A percentile compares a stretch with the other conserved stretches of the same genome.
Evolutionary conservation across 35 echinoderm and acorn worm species (phyloP).

Genomic region (Holothuria glaberrima): DNA sequence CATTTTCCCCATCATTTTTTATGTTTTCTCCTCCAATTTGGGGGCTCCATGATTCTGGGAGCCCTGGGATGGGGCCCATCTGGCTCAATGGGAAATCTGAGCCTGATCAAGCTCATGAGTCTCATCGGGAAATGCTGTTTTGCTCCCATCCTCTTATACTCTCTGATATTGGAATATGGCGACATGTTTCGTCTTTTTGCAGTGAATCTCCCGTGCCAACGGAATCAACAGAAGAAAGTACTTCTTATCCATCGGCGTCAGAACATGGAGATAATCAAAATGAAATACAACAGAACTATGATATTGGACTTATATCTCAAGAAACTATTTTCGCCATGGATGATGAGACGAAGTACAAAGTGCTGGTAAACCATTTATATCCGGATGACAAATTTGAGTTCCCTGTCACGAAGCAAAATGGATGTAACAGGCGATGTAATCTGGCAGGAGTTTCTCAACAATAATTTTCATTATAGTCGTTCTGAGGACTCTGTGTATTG

Average conservation of each 20-base stretch:
- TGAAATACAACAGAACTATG: background rate
- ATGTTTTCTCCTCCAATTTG: no score
- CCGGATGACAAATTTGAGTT: slow-evolving; percentile 3
- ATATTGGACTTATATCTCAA: slow-evolving; percentile 7
- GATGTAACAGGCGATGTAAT: slow-evolving; percentile 13
- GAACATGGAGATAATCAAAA: background rate
- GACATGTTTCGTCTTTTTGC: background rate
- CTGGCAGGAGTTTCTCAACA: slow-evolving; percentile 19
- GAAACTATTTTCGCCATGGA: slow-evolving; percentile 6
- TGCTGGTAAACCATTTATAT: background rate
- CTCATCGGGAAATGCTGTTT: no score
- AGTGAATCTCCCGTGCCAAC: slow-evolving; percentile 1
- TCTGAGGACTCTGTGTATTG: slow-evolving; percentile 1
- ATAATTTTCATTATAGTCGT: slow-evolving; percentile 5
- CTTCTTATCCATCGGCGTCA: background rate
- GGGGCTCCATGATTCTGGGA: no score
- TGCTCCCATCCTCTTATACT: no score
- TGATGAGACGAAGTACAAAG: slow-evolving; percentile 2
- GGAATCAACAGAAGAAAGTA: background rate
- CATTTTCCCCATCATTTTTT: no score
- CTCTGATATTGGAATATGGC: no score
- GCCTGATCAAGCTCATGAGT: no score
- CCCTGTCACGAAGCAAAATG: background rate
- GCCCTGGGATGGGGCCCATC: no score
- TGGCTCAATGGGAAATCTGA: no score